Evolutionary conservation across 1,140 invertebrate genomes (phyloP), one percentile per base, ranked within the genome.

Genomic region (Trichonephila inaurata): DNA sequence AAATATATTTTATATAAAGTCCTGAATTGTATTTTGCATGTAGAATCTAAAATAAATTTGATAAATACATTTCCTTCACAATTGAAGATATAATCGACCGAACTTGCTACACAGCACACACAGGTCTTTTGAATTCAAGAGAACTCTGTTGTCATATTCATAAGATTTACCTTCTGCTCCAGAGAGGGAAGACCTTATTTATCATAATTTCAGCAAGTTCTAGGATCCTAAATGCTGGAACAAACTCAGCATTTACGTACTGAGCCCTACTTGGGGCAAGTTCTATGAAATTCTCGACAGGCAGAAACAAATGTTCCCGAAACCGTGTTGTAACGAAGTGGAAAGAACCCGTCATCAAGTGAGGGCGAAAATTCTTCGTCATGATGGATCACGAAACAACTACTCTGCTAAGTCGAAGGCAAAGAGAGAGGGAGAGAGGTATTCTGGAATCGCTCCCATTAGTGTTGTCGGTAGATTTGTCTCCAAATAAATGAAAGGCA

Each of bases 391-490:
- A 66, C 40, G 18, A 21, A 66, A 64, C 58, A 92, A 92, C 81
- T 62, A 60, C 62, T 58, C 62, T 88, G 40, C 86, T 88, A 77
- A 77, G 28, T 77, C 72, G 72, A 40, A 40, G 72, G 66, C 72
- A 10, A 19, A 40, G 72, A 21, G 72, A 40, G 61, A 89, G 33
- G 28, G 87, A 58, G 64, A 77, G 40, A 58, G 66, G 89, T 90
- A 81, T 77, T 91, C 24, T 58, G 72, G 69, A 91, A 91, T 82
- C 28, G 72, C 88, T 91, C 72, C 89, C 44, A 61, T 91, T 61
- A 91, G 58, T 33, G n/a, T 61, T 91, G 51, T 62, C 89, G 89
- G 89, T 91, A 91, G 89, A 91, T 91, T 91, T 91, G 89, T 91
- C 72, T 82, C 66, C 51, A 91, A 91, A 91, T 91, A 82, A 91